Evolutionary conservation across 2,113 vertebrate species (phyloP).

Genomic region (Orcinus orca): DNA sequence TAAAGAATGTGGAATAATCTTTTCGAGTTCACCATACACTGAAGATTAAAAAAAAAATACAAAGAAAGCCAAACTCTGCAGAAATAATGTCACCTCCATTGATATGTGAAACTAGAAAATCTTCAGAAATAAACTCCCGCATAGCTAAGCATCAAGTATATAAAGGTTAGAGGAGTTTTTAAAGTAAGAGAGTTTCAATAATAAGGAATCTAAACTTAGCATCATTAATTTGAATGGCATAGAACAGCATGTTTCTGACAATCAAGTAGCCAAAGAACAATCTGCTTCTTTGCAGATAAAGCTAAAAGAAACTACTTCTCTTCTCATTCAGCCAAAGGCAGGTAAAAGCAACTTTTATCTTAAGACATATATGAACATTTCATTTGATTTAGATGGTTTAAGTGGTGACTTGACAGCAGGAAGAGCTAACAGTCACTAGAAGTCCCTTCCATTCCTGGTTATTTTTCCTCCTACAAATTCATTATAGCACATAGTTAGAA

Average conservation of each 20-base stretch:
- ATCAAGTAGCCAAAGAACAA: neutral
- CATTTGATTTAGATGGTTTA: slow-evolving; percentile 20
- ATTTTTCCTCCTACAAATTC: slow-evolving; percentile 9
- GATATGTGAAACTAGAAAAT: neutral
- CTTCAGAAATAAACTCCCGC: neutral
- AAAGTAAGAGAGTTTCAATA: neutral
- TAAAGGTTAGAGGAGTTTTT: neutral
- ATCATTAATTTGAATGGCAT: neutral
- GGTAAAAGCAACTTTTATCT: neutral
- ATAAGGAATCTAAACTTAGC: neutral
- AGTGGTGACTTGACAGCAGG: neutral
- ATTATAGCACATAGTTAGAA: neutral
- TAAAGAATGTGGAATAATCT: neutral
- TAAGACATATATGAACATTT: neutral
- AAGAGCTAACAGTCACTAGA: neutral
- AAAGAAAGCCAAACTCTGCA: neutral
- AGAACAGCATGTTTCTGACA: neutral
- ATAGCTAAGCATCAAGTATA: neutral
- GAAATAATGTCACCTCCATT: neutral
- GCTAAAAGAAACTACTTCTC: neutral
- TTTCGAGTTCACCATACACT: neutral
- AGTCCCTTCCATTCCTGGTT: neutral
- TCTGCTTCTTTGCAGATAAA: neutral
- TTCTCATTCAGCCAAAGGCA: neutral
- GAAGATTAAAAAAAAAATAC: neutral